These are phyloP conservation scores for Prunella fulvescens DNA, from an alignment of 2,113 vertebrate species.

Conservation along the genomic window DNA sequence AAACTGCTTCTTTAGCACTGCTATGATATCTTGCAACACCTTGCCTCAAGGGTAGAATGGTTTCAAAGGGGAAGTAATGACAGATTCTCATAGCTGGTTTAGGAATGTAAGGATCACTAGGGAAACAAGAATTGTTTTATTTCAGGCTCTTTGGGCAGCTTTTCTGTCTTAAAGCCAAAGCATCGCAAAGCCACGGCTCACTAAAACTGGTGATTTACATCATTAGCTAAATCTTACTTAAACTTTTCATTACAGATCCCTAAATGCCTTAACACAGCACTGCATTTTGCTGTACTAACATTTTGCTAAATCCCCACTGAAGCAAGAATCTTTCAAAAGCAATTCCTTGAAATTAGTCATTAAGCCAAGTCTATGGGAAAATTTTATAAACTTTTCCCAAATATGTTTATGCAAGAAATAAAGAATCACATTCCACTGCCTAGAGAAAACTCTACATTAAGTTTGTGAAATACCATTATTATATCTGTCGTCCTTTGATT, in stretches of 20 bases:
- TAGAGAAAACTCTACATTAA: neutral
- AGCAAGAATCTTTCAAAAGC: neutral
- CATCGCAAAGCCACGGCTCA: neutral
- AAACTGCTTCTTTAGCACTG: neutral
- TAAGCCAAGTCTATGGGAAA: neutral
- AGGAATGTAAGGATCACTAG: neutral
- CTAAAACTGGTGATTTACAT: constrained; percentile 1
- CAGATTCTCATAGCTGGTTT: neutral
- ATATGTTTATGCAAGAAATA: neutral
- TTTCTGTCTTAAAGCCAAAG: constrained; percentile 8
- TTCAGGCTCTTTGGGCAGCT: neutral
- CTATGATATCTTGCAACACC: neutral
- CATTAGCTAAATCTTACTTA: constrained; percentile 31
- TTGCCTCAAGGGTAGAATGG: neutral
- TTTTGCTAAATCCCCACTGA: neutral
- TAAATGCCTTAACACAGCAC: neutral
- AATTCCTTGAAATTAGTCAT: neutral
- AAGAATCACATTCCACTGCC: neutral
- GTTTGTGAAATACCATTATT: neutral
- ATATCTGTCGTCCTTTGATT: neutral
- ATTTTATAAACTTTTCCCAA: neutral
- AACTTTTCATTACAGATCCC: neutral
- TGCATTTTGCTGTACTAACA: neutral
- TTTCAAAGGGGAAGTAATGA: constrained; percentile 19
- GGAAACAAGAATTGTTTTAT: neutral